These are phyloP conservation scores for Hyaena hyaena DNA, from an alignment of 2,113 vertebrate species.

Conservation along the genomic window DNA sequence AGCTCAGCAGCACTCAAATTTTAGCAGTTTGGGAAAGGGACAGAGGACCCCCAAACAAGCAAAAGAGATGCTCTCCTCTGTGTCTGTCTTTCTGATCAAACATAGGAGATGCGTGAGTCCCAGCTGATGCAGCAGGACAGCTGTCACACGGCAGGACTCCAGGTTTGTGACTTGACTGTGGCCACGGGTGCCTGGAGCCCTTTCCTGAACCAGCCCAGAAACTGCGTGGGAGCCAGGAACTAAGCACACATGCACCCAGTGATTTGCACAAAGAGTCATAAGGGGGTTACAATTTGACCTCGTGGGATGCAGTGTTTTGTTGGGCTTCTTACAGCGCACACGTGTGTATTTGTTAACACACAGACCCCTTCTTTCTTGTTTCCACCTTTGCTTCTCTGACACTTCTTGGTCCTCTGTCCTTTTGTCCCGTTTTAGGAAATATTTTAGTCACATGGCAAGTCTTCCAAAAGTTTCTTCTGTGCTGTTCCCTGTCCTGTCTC, in stretches of 20 bases:
- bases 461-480: not conserved
- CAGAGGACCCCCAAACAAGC: not conserved
- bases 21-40: not conserved
- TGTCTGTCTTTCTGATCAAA: slow-evolving; percentile 2
- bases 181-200: not conserved
- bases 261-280: not conserved
- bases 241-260: not conserved
- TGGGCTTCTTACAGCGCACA: not conserved
- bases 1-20: not conserved
- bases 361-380: not conserved
- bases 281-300: not conserved
- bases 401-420: not conserved
- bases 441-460: not conserved
- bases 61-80: not conserved
- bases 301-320: not conserved
- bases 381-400: slow-evolving; percentile 25
- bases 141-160: not conserved
- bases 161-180: not conserved
- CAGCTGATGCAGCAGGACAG: not conserved
- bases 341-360: not conserved
- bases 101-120: not conserved
- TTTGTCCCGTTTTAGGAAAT: not conserved
- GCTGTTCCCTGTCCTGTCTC: not conserved
- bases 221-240: not conserved
- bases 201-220: not conserved